A percentile compares a stretch with the other conserved stretches of the same genome.
These are phyloP conservation scores for Saccopteryx bilineata DNA, from an alignment of 2,113 vertebrate species.

Conservation along the genomic window DNA sequence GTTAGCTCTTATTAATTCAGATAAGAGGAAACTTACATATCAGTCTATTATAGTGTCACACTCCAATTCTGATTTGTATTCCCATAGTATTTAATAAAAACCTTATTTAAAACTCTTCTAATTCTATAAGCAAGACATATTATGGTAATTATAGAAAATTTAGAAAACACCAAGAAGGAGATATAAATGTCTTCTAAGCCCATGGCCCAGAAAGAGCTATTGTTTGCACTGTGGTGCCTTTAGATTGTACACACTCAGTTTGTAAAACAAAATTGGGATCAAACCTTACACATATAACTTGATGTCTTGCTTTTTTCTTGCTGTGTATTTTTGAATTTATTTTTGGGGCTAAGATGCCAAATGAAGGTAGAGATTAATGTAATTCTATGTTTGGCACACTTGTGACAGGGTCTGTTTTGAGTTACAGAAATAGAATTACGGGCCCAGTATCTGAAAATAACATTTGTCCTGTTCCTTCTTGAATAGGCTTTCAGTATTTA, in stretches of 20 bases:
- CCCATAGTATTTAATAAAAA: constrained; percentile 23
- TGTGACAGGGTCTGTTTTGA: constrained; percentile 51
- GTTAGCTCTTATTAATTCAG: not conserved
- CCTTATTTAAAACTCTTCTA: not conserved
- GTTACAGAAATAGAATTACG: constrained; percentile 64
- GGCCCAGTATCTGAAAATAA: constrained; percentile 67
- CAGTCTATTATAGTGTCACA: not conserved
- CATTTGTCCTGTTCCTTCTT: constrained; percentile 42
- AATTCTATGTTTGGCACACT: constrained; percentile 55
- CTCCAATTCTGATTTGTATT: not conserved
- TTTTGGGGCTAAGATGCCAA: constrained; percentile 42
- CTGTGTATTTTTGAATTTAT: constrained; percentile 13
- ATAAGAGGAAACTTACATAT: not conserved
- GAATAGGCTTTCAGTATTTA: constrained; percentile 14
- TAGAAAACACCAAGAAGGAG: constrained; percentile 37
- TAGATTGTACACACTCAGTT: not conserved
- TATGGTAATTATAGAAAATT: not conserved
- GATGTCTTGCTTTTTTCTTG: not conserved
- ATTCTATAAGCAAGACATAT: not conserved
- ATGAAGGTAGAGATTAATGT: constrained; percentile 25
- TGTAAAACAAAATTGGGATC: not conserved
- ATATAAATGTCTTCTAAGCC: constrained; percentile 51
- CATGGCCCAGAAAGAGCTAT: not conserved
- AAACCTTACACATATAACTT: not conserved
- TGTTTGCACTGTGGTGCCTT: not conserved